These are phyloP conservation scores for Cyclophora albipunctata DNA, from an alignment of 2,888 invertebrate species.

Conservation along the genomic window DNA sequence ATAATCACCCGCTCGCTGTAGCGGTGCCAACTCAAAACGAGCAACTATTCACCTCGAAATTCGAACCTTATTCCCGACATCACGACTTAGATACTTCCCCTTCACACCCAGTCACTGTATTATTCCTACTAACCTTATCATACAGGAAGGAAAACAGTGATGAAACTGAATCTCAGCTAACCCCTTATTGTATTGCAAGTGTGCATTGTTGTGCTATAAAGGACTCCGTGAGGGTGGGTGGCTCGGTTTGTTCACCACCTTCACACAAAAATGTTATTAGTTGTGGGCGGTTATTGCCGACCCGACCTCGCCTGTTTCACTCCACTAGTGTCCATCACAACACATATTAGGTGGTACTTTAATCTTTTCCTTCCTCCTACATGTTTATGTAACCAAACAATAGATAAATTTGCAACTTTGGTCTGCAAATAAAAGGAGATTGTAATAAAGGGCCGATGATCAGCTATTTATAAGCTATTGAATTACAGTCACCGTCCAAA, in stretches of 20 bases:
- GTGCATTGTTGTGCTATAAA: constrained; percentile 62
- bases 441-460: no score
- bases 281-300: constrained; percentile 68
- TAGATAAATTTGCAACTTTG: no score
- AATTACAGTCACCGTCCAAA: constrained; percentile 55
- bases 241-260: constrained; percentile 57
- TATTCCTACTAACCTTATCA: constrained; percentile 30
- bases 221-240: constrained; percentile 50
- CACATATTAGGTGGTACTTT: no score
- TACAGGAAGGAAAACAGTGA: constrained; percentile 37
- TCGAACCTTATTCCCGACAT: constrained; percentile 20
- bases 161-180: constrained; percentile 45
- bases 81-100: constrained; percentile 15
- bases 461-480: constrained; percentile 27
- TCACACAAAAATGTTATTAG: constrained; percentile 73
- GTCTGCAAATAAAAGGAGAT: no score
- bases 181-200: constrained; percentile 60
- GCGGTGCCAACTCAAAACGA: constrained; percentile 35
- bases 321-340: constrained; percentile 29
- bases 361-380: no score
- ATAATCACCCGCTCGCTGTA: constrained; percentile 30
- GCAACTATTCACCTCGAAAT: constrained; percentile 23
- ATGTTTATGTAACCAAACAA: no score
- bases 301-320: constrained; percentile 36
- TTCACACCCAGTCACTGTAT: constrained; percentile 10